phyloP scores from a whole-genome alignment of 2,888 invertebrate species.

The Tiliacea aurago region DNA sequence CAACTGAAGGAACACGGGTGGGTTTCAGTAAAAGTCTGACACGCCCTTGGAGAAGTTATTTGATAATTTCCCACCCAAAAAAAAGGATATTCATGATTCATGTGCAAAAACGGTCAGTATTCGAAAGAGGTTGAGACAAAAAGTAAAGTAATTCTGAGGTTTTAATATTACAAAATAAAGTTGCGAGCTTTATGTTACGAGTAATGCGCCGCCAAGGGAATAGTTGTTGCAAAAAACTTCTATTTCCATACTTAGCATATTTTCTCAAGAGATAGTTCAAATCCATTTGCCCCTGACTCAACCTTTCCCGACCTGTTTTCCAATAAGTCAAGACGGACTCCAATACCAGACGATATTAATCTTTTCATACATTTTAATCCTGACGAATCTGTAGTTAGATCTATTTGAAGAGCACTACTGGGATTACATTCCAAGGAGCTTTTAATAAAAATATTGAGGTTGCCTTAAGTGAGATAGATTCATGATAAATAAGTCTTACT shows the following conservation, averaged over 20 bases:
- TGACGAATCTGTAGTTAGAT: conserved; percentile 49
- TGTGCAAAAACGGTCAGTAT: neutral
- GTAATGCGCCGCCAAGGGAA: conserved; percentile 15
- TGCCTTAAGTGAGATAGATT: conserved; percentile 35
- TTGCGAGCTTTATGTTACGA: conserved; percentile 5
- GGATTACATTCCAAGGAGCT: conserved; percentile 43
- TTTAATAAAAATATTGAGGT: conserved; percentile 46
- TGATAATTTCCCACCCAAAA: too few relatives aligned
- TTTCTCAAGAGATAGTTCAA: conserved; percentile 35
- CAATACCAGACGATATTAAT: conserved; percentile 58
- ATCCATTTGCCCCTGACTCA: conserved; percentile 41
- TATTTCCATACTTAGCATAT: conserved; percentile 41
- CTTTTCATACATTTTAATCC: conserved; percentile 55
- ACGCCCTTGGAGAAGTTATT: too few relatives aligned
- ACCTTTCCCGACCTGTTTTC: conserved; percentile 46
- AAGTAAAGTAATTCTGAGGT: neutral
- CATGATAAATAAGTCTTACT: conserved; percentile 40
- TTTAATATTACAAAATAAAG: neutral
- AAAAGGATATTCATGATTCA: neutral
- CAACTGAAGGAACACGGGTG: too few relatives aligned
- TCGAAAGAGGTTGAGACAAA: neutral
- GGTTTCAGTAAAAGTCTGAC: too few relatives aligned
- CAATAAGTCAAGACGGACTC: conserved; percentile 52
- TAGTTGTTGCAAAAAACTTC: neutral
- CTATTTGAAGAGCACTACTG: conserved; percentile 44